phyloP scores from a whole-genome alignment of 2,113 vertebrate genomes.

The Myxocyprinus asiaticus region DNA sequence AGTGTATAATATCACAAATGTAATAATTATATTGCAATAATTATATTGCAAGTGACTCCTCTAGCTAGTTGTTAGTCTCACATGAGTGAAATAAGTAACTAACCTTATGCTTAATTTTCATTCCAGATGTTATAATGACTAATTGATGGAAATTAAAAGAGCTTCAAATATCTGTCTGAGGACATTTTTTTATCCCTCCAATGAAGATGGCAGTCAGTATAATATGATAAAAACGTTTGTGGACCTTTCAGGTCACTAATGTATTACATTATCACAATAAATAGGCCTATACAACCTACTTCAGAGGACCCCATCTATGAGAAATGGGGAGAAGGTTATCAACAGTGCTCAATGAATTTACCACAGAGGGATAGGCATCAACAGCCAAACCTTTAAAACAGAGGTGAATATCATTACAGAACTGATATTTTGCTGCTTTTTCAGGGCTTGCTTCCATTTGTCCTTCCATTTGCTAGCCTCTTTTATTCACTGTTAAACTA shows the following conservation, averaged over 20 bases:
- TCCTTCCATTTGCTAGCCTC: not conserved
- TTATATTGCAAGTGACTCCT: not conserved
- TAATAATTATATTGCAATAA: not conserved
- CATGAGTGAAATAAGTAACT: not conserved
- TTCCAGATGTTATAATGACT: not conserved
- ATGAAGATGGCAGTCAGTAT: not conserved
- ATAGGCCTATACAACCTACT: too few relatives aligned
- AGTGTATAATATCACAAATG: not conserved
- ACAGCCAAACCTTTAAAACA: too few relatives aligned
- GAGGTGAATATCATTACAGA: not conserved
- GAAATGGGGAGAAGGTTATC: not conserved
- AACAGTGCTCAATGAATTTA: not conserved
- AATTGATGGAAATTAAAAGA: not conserved
- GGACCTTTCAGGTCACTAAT: too few relatives aligned
- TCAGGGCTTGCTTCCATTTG: not conserved
- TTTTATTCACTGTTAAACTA: slow-evolving; percentile 18
- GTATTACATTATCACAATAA: too few relatives aligned
- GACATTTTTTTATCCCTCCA: not conserved
- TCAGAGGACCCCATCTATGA: not conserved
- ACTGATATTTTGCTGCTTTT: not conserved
- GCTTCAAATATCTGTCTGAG: not conserved
- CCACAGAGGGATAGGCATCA: too few relatives aligned
- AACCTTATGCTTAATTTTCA: not conserved
- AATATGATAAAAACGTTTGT: too few relatives aligned
- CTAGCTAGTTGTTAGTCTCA: not conserved